A percentile compares a stretch with the other conserved stretches of the same genome.
phyloP scores from a whole-genome alignment of 2,888 invertebrate species.

The Craniophora ligustri region DNA sequence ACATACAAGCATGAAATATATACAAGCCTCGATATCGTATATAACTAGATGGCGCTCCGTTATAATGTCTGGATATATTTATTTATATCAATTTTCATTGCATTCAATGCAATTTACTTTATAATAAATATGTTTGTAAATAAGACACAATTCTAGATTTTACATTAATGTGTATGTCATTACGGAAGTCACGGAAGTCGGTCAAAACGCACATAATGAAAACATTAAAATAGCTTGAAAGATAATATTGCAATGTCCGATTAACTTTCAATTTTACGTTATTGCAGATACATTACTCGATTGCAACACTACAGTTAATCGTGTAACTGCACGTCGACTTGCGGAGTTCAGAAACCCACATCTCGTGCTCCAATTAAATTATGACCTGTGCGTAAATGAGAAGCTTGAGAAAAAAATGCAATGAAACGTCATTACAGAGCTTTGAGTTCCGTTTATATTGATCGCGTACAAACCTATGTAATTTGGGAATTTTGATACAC shows the following conservation, averaged over 20 bases:
- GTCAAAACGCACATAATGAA: constrained; percentile 13
- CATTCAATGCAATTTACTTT: too few relatives aligned
- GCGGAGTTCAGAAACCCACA: constrained; percentile 44
- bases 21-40: too few relatives aligned
- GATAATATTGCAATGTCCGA: constrained; percentile 11
- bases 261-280: constrained; percentile 22
- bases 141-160: neutral
- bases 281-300: constrained; percentile 10
- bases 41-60: too few relatives aligned
- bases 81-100: too few relatives aligned
- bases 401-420: constrained; percentile 6
- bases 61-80: too few relatives aligned
- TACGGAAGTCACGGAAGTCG: constrained; percentile 12
- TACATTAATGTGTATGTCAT: constrained; percentile 1
- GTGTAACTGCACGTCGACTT: constrained; percentile 36
- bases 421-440: neutral
- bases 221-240: constrained; percentile 7
- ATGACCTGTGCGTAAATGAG: constrained; percentile 44
- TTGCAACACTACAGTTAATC: constrained; percentile 38
- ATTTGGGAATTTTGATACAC: too few relatives aligned
- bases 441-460: neutral
- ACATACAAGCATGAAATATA: too few relatives aligned
- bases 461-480: too few relatives aligned
- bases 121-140: constrained; percentile 1
- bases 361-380: constrained; percentile 55